Percentiles rank a stretch among this genome's conserved stretches.
These are phyloP conservation scores for Oscheius sp. DNA, from an alignment of 2,888 invertebrate species.

Conservation along the genomic window DNA sequence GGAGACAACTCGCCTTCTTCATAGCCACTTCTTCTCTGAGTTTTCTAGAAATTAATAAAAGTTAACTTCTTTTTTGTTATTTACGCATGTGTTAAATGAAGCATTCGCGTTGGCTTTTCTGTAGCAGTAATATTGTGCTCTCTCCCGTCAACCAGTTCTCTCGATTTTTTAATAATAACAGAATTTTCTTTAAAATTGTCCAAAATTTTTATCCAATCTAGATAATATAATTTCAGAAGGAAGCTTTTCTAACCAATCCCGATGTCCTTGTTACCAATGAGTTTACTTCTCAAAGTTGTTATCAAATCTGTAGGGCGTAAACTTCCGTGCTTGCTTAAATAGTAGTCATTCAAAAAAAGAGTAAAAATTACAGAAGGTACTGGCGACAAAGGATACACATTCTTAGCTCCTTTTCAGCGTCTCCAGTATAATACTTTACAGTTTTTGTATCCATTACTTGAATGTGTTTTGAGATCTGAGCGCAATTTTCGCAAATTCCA, in stretches of 20 bases:
- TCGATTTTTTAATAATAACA: background rate
- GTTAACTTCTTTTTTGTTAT: too few relatives aligned
- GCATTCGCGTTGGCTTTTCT: too few relatives aligned
- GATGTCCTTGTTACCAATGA: background rate
- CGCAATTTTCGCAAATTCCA: constrained; percentile 45
- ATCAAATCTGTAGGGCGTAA: constrained; percentile 8
- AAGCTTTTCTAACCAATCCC: background rate
- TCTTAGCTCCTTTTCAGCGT: background rate
- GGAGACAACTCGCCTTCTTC: background rate
- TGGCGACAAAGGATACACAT: constrained; percentile 23
- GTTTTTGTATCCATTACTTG: background rate
- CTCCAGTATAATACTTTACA: constrained; percentile 1
- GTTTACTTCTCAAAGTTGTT: background rate
- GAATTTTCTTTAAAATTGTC: constrained; percentile 1
- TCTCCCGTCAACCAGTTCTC: too few relatives aligned
- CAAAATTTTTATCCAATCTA: constrained; percentile 12
- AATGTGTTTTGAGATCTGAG: constrained; percentile 1
- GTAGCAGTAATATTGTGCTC: too few relatives aligned
- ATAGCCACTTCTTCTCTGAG: background rate
- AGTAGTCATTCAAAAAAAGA: background rate
- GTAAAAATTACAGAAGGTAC: background rate
- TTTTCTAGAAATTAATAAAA: background rate
- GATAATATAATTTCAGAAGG: background rate
- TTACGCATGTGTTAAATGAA: too few relatives aligned
- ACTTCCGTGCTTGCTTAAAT: background rate